phyloP scores from a whole-genome alignment of 2,888 invertebrate genomes.

The Malachius bipustulatus region DNA sequence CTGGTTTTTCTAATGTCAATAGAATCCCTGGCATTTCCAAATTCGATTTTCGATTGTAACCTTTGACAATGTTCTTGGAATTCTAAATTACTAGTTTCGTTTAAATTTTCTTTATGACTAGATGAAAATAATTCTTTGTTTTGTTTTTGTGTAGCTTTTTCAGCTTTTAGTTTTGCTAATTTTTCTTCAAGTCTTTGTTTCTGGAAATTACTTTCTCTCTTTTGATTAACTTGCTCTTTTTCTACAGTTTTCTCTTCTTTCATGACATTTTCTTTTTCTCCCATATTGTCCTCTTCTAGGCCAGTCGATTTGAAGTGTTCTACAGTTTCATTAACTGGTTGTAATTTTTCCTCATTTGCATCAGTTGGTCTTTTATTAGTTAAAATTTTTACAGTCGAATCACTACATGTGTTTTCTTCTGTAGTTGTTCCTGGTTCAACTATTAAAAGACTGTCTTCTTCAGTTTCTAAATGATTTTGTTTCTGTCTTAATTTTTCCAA shows the following conservation, averaged over 20 bases:
- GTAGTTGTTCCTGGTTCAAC: slow-evolving; percentile 45
- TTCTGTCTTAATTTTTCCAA: slow-evolving; percentile 28
- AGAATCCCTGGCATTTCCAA: slow-evolving; percentile 56
- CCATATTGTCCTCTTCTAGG: slow-evolving; percentile 6
- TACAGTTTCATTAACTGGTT: slow-evolving; percentile 5
- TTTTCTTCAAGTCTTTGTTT: slow-evolving; percentile 26
- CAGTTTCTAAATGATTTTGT: slow-evolving; percentile 34
- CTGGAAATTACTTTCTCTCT: slow-evolving; percentile 17
- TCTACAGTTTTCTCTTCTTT: slow-evolving; percentile 17
- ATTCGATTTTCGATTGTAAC: slow-evolving; percentile 55
- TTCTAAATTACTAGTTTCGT: slow-evolving; percentile 25
- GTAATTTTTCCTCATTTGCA: slow-evolving; percentile 11
- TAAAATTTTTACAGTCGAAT: slow-evolving; percentile 36
- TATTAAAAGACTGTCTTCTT: slow-evolving; percentile 48
- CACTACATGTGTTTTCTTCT: slow-evolving; percentile 45
- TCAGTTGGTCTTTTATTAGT: slow-evolving; percentile 26
- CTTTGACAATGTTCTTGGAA: slow-evolving; percentile 54
- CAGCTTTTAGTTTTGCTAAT: slow-evolving; percentile 21
- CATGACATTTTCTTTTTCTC: slow-evolving; percentile 11
- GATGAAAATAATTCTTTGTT: slow-evolving; percentile 11
- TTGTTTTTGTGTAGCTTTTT: slow-evolving; percentile 18
- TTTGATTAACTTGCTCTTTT: slow-evolving; percentile 5
- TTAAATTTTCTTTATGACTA: slow-evolving; percentile 16
- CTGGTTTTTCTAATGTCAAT: slow-evolving; percentile 51
- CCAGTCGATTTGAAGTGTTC: no score